Base-by-base conservation (phyloP, 2,113 vertebrate species). In the Drymodes brunneopygia region DNA sequence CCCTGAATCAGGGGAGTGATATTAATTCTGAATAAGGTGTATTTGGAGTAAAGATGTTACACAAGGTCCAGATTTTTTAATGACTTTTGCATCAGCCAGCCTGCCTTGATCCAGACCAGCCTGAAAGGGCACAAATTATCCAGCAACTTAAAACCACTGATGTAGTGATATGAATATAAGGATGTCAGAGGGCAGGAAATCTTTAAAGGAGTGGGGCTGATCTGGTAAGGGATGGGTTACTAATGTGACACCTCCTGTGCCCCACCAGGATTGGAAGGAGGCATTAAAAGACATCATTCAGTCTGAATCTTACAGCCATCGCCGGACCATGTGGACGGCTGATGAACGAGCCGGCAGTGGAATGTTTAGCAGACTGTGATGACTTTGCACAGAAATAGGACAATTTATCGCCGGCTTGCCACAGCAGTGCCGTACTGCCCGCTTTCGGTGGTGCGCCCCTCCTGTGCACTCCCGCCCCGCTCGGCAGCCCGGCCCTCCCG, bases 341-440 rank as follows among this genome's bases (percentile, higher is more conserved):
- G 97, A 97, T 48, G 95, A 89, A 95, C 67, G 96, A 97, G 95
- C 87, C 85, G 74, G 95, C 96, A 89, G 84, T 22, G 62, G 88
- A 93, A 89, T 78, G 97, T 60, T 97, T 86, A 97, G 96, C 97
- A 92, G 96, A 67, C 97, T 97, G 96, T 97, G 97, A 97, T 96
- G 97, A 97, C 97, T 98, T 94, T 84, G 92, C 95, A 91, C 95
- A 62, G 96, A 90, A 92, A 96, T 8, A 47, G 90, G 88, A 81
- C 70, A 86, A 97, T 97, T 90, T 94, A 95, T 95, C 51, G 31
- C 81, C 69, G 10, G 77, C 31, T 81, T 81, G 84, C 72, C 97
- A 81, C 83, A 51, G 80, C 95, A 70, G 92, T 3, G 81, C 86
- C 67, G 64, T 25, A 2, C 86, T 28, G 33, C 65, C 87, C 58